These are phyloP conservation scores for Epiblema foenella DNA, from an alignment of 2,888 invertebrate species.

Conservation along the genomic window DNA sequence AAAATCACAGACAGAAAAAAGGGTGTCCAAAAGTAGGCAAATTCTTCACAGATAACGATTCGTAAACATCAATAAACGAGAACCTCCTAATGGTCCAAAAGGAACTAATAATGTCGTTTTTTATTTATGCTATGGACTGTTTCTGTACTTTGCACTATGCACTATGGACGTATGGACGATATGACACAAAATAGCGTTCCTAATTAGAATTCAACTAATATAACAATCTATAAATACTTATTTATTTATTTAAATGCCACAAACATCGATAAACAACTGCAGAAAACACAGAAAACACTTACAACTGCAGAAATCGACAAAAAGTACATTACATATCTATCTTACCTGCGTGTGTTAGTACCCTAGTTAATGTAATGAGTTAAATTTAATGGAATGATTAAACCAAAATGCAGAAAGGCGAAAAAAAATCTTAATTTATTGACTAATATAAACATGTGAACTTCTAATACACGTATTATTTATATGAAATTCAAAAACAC, in stretches of 20 bases:
- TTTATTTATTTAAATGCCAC: too few relatives aligned
- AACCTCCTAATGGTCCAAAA: too few relatives aligned
- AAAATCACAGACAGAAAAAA: too few relatives aligned
- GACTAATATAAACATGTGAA: constrained; percentile 9
- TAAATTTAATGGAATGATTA: constrained; percentile 21
- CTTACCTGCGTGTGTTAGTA: constrained; percentile 37
- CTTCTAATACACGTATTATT: constrained; percentile 14
- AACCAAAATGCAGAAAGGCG: constrained; percentile 12
- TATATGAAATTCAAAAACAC: background rate
- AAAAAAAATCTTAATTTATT: constrained; percentile 7
- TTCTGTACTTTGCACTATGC: background rate
- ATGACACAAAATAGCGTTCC: too few relatives aligned
- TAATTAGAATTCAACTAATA: background rate
- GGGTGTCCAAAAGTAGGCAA: too few relatives aligned
- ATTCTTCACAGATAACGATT: too few relatives aligned
- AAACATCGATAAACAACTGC: constrained; percentile 6
- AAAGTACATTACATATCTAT: too few relatives aligned
- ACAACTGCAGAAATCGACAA: constrained; percentile 6
- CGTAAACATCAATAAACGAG: too few relatives aligned
- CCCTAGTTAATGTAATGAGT: constrained; percentile 29
- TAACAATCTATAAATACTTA: background rate
- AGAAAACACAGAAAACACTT: too few relatives aligned
- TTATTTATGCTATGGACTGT: background rate
- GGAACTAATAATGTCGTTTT: too few relatives aligned
- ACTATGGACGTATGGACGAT: too few relatives aligned